These are phyloP conservation scores for Gymnocephalus cernua DNA, from an alignment of 2,113 vertebrate genomes.

Conservation along the genomic window DNA sequence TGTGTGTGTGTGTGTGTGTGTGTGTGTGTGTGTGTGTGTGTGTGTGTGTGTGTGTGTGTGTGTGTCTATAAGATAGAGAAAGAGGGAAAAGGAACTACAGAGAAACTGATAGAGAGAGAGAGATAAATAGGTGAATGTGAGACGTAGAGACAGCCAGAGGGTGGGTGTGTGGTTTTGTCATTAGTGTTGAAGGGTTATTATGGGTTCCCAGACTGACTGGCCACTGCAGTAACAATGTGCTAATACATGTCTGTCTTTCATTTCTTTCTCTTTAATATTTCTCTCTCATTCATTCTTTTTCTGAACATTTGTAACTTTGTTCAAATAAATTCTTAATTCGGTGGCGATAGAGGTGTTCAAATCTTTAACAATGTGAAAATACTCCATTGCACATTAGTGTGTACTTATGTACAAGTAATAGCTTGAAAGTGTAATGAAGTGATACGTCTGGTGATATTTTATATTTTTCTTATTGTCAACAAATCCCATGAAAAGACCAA, in stretches of 20 bases:
- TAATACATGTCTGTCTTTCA: slow-evolving; percentile 62
- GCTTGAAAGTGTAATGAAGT: not conserved
- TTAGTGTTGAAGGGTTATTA: slow-evolving; percentile 67
- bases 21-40: not conserved
- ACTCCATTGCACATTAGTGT: not conserved
- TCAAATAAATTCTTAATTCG: not conserved
- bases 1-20: slow-evolving; percentile 16
- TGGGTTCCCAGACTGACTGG: slow-evolving; percentile 70
- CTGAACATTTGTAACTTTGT: not conserved
- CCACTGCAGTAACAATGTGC: slow-evolving; percentile 64
- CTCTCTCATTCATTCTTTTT: not conserved
- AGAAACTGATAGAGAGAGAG: slow-evolving; percentile 1
- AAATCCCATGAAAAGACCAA: not conserved
- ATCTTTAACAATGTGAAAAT: not conserved
- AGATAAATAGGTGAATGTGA: slow-evolving; percentile 14
- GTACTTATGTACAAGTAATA: not conserved
- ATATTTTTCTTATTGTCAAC: no score
- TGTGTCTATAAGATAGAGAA: not conserved
- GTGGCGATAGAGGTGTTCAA: not conserved
- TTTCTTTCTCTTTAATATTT: slow-evolving; percentile 34
- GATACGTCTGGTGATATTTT: no score
- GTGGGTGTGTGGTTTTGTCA: slow-evolving; percentile 62
- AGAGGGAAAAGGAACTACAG: slow-evolving; percentile 10
- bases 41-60: slow-evolving; percentile 16
- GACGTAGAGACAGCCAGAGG: slow-evolving; percentile 19